Evolutionary conservation across 2,113 vertebrate genomes (phyloP).

Genomic region (Petromus typicus): DNA sequence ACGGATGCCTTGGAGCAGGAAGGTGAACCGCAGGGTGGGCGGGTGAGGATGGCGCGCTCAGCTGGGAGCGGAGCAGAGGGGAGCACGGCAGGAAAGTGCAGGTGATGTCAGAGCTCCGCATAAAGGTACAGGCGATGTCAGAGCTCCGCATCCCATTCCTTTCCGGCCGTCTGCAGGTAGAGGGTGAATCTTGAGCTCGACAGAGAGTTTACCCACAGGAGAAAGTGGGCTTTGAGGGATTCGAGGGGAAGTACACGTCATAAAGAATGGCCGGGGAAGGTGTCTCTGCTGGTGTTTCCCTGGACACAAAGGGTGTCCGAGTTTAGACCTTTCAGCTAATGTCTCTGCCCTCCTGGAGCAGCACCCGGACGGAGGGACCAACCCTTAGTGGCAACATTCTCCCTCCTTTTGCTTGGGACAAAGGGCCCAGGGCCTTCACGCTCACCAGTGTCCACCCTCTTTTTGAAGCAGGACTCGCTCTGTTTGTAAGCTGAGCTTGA

Average conservation of each 20-base stretch:
- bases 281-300: neutral
- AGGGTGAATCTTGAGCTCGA: neutral
- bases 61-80: neutral
- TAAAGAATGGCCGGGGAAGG: neutral
- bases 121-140: neutral
- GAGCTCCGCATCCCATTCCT: neutral
- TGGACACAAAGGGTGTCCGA: neutral
- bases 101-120: neutral
- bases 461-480: neutral
- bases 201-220: neutral
- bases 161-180: neutral
- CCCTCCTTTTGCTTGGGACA: neutral
- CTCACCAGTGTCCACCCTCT: neutral
- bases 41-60: constrained; percentile 21
- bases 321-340: neutral
- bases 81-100: neutral
- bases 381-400: neutral
- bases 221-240: neutral
- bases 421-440: neutral
- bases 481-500: neutral
- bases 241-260: neutral
- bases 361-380: neutral
- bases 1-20: neutral
- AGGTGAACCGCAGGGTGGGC: neutral
- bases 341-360: neutral